Conservation (phyloP, 2,113 vertebrate genomes). For the Uria lomvia region DNA sequence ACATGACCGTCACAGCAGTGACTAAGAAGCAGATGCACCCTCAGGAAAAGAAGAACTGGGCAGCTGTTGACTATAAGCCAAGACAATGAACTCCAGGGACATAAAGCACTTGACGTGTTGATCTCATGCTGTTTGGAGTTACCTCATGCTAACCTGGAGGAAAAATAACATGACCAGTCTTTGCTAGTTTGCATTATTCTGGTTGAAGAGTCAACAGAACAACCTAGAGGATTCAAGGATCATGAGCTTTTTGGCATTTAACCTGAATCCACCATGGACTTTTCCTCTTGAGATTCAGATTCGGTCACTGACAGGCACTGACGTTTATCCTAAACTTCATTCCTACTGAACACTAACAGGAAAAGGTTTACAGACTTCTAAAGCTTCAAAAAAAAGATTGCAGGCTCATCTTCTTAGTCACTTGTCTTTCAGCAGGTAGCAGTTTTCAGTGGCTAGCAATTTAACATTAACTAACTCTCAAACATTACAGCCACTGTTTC, state of each 20-base stretch:
- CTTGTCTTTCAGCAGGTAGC: background rate
- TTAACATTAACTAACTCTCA: background rate
- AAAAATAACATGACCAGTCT: background rate
- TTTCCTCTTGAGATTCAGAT: background rate
- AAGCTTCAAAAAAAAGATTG: background rate
- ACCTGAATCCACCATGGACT: background rate
- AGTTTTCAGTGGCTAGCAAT: background rate
- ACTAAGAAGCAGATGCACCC: slow-evolving; percentile 25
- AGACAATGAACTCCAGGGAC: background rate
- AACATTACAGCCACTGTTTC: background rate
- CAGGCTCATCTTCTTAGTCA: background rate
- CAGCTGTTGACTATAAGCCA: background rate
- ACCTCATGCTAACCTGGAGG: background rate
- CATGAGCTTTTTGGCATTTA: background rate
- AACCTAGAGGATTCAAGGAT: background rate
- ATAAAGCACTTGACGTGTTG: background rate
- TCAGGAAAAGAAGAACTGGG: background rate
- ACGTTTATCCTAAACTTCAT: background rate
- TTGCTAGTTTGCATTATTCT: background rate
- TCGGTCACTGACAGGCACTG: background rate
- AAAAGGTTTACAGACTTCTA: background rate
- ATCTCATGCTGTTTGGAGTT: background rate
- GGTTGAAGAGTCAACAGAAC: background rate
- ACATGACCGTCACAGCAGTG: background rate
- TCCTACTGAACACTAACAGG: background rate